Conservation (phyloP, 2,797 vertebrate species). For the Acipenser transmontanus region DNA sequence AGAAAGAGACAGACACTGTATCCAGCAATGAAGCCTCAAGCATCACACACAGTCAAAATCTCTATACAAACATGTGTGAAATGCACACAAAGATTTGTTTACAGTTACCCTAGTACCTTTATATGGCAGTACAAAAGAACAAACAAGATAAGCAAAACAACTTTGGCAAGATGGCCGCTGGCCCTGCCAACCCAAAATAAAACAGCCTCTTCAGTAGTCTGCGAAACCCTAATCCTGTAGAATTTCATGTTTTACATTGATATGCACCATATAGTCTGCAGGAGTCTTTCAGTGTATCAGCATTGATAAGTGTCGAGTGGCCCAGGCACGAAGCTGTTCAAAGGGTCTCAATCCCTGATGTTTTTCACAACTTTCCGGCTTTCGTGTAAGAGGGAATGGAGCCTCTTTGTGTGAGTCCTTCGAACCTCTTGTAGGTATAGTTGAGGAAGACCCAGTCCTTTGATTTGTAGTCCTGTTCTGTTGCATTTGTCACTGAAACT, state of each 20-base stretch:
- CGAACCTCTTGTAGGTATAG: conserved; percentile 97
- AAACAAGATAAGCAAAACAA: neutral
- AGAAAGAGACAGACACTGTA: too few species aligned
- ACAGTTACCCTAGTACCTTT: conserved; percentile 63
- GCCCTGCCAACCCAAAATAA: conserved; percentile 54
- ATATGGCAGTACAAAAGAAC: conserved; percentile 51
- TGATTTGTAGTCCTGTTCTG: conserved; percentile 94
- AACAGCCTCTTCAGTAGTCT: conserved; percentile 42
- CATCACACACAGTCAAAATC: neutral
- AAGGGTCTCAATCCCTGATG: conserved; percentile 33
- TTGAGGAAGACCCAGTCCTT: conserved; percentile 99
- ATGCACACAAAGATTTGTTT: conserved; percentile 28
- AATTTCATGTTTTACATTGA: conserved; percentile 42
- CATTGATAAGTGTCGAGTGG: conserved; percentile 26
- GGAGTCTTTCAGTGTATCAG: conserved; percentile 31
- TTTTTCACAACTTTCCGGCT: conserved; percentile 78
- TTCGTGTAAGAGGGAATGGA: conserved; percentile 96
- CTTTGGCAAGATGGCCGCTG: conserved; percentile 41
- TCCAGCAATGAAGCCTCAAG: too few species aligned
- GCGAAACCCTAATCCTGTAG: conserved; percentile 61
- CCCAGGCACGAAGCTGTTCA: conserved; percentile 57
- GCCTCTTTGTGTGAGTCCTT: conserved; percentile 91
- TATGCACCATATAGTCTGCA: conserved; percentile 33
- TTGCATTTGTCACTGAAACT: conserved; percentile 75
- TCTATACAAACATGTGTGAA: neutral